Evolutionary conservation across 2,113 vertebrate species (phyloP).

Genomic region (Gracilinanus agilis): DNA sequence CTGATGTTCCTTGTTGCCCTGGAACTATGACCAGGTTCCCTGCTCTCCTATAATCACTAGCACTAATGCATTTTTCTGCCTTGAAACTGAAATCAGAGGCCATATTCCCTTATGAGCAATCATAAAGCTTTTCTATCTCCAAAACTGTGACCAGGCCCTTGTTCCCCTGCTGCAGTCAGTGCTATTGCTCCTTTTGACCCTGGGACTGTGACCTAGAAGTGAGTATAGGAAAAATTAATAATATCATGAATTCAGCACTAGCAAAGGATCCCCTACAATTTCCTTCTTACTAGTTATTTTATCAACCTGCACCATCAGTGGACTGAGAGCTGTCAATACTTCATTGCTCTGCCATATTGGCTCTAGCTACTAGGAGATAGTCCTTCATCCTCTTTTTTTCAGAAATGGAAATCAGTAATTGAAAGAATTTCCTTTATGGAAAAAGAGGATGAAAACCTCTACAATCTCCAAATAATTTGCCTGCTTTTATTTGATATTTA

Average conservation of each 20-base stretch:
- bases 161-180: neutral
- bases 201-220: neutral
- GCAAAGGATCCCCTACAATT: neutral
- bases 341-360: neutral
- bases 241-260: neutral
- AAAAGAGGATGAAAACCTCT: neutral
- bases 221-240: neutral
- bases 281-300: neutral
- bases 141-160: too few species aligned
- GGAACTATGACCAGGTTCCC: neutral
- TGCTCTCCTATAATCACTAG: too few species aligned
- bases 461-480: neutral
- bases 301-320: too few species aligned
- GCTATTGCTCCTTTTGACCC: neutral
- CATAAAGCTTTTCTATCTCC: too few species aligned
- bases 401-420: neutral
- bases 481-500: neutral
- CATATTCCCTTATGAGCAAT: too few species aligned
- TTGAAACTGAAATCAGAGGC: too few species aligned
- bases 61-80: too few species aligned
- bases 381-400: neutral
- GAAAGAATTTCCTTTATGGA: neutral
- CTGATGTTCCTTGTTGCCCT: neutral
- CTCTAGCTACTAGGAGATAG: neutral
- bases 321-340: neutral